Conservation (phyloP, 1,140 invertebrate species). For the Orchesella cincta region DNA sequence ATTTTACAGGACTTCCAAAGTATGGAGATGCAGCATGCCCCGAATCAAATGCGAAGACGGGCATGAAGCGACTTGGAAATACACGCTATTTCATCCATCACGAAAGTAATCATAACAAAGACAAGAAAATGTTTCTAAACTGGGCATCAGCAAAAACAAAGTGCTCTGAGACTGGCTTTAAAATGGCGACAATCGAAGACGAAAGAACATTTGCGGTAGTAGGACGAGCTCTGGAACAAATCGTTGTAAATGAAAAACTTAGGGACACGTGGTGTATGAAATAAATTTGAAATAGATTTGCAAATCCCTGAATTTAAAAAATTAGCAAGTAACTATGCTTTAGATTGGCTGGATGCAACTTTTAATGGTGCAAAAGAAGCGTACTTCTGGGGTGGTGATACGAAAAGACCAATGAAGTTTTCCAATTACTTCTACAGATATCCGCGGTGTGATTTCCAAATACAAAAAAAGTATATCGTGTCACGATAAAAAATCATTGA, state of each 20-base stretch:
- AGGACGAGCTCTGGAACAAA: not conserved
- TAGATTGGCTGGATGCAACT: not conserved
- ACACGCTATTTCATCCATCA: not conserved
- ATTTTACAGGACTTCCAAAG: too few relatives aligned
- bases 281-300: not conserved
- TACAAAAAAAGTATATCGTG: too few relatives aligned
- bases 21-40: too few relatives aligned
- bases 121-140: too few relatives aligned
- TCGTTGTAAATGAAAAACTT: not conserved
- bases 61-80: not conserved
- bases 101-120: too few relatives aligned
- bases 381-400: not conserved
- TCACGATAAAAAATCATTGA: too few relatives aligned
- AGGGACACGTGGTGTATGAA: not conserved
- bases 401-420: too few relatives aligned
- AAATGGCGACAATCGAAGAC: not conserved
- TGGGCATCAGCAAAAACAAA: too few relatives aligned
- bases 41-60: too few relatives aligned
- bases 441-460: too few relatives aligned
- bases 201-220: not conserved
- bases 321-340: not conserved
- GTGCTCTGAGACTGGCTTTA: not conserved
- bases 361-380: not conserved
- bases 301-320: not conserved
- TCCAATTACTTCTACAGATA: too few relatives aligned